Base-by-base conservation (phyloP, 2,888 invertebrate genomes). In the Drosophila meridionalis region DNA sequence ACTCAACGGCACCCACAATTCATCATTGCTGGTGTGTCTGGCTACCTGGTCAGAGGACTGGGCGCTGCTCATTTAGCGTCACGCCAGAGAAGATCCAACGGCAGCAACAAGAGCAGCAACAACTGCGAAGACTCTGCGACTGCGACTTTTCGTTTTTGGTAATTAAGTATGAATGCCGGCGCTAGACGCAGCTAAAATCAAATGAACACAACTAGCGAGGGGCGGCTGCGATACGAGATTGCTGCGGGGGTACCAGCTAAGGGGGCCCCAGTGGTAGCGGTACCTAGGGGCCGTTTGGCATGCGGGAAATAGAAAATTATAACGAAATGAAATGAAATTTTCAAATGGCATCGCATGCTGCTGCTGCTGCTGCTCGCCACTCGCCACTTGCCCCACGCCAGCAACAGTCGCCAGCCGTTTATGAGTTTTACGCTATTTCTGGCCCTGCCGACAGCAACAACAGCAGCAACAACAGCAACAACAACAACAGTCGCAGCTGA, bases 401-500 rank as follows among this genome's bases (percentile, higher is more conserved):
- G 52, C 48, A 8, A 28, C 58, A 57, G 57, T 42, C 61, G 58
- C 66, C 63, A 71, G 64, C 53, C 83, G 85, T 88, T 89, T 87
- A 89, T 87, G 90, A 86, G 88, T 89, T 88, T 81, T 86, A 81
- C 82, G 87, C 87, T 87, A 87, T 87, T 87, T 87, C 88, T 88
- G 83, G 90, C 90, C 77, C 76, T 76, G 81, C 77, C 80, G 81
- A 75, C 88, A 82, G 65, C 80, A 69, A 43, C 85, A 75, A 28
- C 82, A 72, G 14, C 82, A 74, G 26, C 73, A 60, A 26, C 71
- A 70, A 36, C 82, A 74, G 26, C 73, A 60, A 26, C 71, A 70
- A 36, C 61, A 68, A 73, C 87, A 68, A 65, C 64, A 78, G 60
- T 62, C 64, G 76, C 83, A 73, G 76, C 87, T 85, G 83, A 79